phyloP scores from a whole-genome alignment of 2,888 invertebrate species.

The Yponomeuta sedellus region DNA sequence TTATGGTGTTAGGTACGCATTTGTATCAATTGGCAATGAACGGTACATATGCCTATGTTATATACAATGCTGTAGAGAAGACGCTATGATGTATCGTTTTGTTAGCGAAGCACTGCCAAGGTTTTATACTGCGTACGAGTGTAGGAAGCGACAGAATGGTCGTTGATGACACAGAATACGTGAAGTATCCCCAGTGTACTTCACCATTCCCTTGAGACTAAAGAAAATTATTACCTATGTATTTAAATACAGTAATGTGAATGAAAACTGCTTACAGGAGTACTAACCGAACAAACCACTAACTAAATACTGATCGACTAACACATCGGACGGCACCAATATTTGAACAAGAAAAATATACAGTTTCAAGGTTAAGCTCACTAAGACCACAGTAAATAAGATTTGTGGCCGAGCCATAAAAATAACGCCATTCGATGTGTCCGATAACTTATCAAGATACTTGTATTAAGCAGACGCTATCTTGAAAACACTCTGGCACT shows the following conservation, averaged over 20 bases:
- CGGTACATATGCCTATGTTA: background rate
- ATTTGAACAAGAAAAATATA: slow-evolving; percentile 6
- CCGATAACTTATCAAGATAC: slow-evolving; percentile 2
- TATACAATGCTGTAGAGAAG: background rate
- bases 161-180: no score
- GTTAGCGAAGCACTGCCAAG: slow-evolving; percentile 50
- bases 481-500: slow-evolving; percentile 27
- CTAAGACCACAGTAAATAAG: background rate
- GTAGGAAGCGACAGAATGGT: slow-evolving; percentile 18
- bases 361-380: background rate
- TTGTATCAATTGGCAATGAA: slow-evolving; percentile 34
- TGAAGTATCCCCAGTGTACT: no score
- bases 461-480: slow-evolving; percentile 21
- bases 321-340: background rate
- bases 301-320: no score
- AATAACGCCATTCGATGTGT: background rate
- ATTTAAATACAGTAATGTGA: no score
- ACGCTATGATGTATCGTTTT: slow-evolving; percentile 29
- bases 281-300: no score
- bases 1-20: slow-evolving; percentile 34
- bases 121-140: slow-evolving; percentile 25
- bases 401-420: background rate
- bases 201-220: no score
- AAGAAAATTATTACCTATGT: no score
- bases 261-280: no score